phyloP scores from a whole-genome alignment of 2,888 invertebrate species.

The Drosophila leonis region DNA sequence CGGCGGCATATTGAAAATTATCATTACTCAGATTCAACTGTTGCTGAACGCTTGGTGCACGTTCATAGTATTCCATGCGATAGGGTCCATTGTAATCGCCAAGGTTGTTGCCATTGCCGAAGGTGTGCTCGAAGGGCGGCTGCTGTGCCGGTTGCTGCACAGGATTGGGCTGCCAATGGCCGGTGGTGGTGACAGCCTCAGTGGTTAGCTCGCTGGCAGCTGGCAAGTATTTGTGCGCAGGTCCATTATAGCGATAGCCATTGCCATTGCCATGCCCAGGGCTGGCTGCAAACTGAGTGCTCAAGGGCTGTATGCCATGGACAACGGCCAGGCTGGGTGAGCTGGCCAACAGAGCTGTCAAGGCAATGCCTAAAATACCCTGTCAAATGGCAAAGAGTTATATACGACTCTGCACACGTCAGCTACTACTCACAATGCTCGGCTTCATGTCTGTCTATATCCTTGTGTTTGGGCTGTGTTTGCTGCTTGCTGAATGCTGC shows the following conservation, averaged over 20 bases:
- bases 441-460: constrained; percentile 18
- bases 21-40: constrained; percentile 21
- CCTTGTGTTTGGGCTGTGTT: constrained; percentile 8
- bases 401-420: background rate
- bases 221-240: constrained; percentile 67
- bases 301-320: constrained; percentile 51
- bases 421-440: constrained; percentile 26
- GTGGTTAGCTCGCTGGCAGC: constrained; percentile 35
- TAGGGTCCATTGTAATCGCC: constrained; percentile 45
- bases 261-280: constrained; percentile 23
- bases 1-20: constrained; percentile 46
- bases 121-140: constrained; percentile 27
- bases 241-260: constrained; percentile 72
- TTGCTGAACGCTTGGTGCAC: constrained; percentile 12
- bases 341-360: constrained; percentile 22
- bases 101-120: constrained; percentile 7
- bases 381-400: background rate
- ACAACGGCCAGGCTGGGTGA: constrained; percentile 50
- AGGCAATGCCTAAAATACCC: constrained; percentile 15
- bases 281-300: constrained; percentile 3
- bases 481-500: constrained; percentile 28
- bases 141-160: background rate
- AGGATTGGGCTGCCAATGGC: constrained; percentile 50
- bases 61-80: constrained; percentile 50
- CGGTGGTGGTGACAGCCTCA: constrained; percentile 43